Conservation (phyloP, 1,140 invertebrate species). For the Tribolium castaneum region DNA sequence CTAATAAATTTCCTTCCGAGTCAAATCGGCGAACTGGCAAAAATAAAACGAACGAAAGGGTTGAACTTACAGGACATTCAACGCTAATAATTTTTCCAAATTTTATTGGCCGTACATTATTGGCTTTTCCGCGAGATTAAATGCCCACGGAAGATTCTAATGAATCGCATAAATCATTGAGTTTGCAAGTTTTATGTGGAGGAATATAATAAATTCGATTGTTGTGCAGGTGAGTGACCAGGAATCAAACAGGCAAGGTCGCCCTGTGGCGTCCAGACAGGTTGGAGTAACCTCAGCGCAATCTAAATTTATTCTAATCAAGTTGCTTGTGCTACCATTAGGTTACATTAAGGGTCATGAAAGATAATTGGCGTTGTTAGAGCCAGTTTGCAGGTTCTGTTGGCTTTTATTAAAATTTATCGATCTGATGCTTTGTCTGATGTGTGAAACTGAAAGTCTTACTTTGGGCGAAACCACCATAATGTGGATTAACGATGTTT, state of each 20-base stretch:
- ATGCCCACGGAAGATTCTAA: constrained; percentile 8
- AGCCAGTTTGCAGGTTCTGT: not conserved
- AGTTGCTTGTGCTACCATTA: constrained; percentile 5
- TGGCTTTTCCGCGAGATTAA: constrained; percentile 16
- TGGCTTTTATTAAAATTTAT: constrained; percentile 27
- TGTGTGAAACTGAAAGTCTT: not conserved
- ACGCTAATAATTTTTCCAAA: constrained; percentile 28
- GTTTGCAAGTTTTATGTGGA: not conserved
- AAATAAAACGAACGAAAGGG: constrained; percentile 33
- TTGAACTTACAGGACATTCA: constrained; percentile 20
- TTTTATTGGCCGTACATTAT: constrained; percentile 29
- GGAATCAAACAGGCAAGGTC: no score
- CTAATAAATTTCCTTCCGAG: constrained; percentile 38
- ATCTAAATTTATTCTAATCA: constrained; percentile 31
- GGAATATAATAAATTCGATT: constrained; percentile 13
- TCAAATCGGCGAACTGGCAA: constrained; percentile 13
- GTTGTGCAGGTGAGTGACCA: not conserved
- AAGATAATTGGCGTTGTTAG: constrained; percentile 24
- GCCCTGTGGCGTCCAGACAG: not conserved
- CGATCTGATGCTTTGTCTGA: constrained; percentile 18
- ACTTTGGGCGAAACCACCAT: not conserved
- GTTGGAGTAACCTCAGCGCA: not conserved
- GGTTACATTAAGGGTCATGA: constrained; percentile 22
- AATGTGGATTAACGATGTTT: constrained; percentile 10
- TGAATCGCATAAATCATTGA: constrained; percentile 13